phyloP scores from a whole-genome alignment of 2,797 vertebrate genomes.

The Epinephelus malabaricus region DNA sequence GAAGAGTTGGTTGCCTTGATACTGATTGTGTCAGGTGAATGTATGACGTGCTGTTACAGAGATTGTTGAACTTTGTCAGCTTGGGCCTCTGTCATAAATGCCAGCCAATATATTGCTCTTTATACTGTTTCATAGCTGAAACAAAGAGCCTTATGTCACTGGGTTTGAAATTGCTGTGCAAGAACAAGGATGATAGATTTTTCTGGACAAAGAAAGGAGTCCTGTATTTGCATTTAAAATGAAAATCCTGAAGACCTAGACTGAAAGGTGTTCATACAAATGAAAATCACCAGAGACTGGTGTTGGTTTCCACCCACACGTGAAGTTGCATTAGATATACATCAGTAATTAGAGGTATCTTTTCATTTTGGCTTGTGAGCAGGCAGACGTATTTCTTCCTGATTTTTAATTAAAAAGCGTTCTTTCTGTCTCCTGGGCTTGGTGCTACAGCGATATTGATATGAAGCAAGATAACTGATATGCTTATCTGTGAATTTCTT shows the following conservation, averaged over 20 bases:
- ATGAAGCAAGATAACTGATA: slow-evolving; percentile 47
- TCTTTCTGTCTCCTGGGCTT: slow-evolving; percentile 15
- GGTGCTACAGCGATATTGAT: slow-evolving; percentile 11
- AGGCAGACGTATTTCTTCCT: slow-evolving; percentile 4
- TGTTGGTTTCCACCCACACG: background rate
- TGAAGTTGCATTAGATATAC: background rate
- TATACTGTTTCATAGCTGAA: background rate
- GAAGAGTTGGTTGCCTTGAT: too few relatives aligned
- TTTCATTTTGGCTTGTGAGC: slow-evolving; percentile 10
- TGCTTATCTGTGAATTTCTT: slow-evolving; percentile 52
- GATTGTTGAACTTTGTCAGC: background rate
- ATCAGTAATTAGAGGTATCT: background rate
- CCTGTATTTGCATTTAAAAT: background rate
- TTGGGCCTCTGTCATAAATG: background rate
- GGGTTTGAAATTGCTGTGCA: background rate
- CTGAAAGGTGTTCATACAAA: background rate
- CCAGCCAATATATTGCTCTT: background rate
- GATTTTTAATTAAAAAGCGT: slow-evolving; percentile 36
- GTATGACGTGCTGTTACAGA: background rate
- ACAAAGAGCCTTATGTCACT: background rate
- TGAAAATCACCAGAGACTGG: background rate
- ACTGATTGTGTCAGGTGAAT: background rate
- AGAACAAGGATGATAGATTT: background rate
- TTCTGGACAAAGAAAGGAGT: background rate
- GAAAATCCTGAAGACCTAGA: background rate